Conservation (phyloP, 1,140 invertebrate genomes). For the Drosophila equinoxialis region DNA sequence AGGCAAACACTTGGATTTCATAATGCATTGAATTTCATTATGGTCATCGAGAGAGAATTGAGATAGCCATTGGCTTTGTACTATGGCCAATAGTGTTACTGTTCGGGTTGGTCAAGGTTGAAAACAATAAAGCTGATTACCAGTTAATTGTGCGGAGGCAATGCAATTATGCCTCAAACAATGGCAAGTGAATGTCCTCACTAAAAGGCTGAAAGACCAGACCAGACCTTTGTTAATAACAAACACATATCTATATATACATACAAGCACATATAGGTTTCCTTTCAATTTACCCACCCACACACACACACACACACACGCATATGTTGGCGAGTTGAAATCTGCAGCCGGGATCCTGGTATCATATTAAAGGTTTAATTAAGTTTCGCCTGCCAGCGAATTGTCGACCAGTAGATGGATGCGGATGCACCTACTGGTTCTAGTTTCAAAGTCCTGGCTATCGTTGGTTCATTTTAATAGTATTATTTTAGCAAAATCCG, state of each 20-base stretch:
- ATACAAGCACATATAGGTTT: background rate
- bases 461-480: background rate
- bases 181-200: conserved; percentile 17
- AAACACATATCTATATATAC: background rate
- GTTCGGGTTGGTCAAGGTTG: conserved; percentile 27
- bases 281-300: background rate
- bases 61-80: background rate
- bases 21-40: no score
- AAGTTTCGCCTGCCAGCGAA: background rate
- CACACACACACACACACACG: background rate
- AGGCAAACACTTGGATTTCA: no score
- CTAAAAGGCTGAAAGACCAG: background rate
- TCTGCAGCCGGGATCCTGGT: conserved; percentile 1
- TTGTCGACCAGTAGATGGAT: background rate
- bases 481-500: background rate
- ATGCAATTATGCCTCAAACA: conserved; percentile 14
- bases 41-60: no score
- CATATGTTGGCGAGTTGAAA: background rate
- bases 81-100: conserved; percentile 7
- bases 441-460: conserved; percentile 6
- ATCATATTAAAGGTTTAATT: conserved; percentile 10
- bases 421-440: background rate
- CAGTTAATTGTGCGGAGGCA: conserved; percentile 11
- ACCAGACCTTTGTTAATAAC: conserved; percentile 13
- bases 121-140: conserved; percentile 25